Evolutionary conservation across 2,797 vertebrate species (phyloP).

Genomic region (Malurus leucopterus): DNA sequence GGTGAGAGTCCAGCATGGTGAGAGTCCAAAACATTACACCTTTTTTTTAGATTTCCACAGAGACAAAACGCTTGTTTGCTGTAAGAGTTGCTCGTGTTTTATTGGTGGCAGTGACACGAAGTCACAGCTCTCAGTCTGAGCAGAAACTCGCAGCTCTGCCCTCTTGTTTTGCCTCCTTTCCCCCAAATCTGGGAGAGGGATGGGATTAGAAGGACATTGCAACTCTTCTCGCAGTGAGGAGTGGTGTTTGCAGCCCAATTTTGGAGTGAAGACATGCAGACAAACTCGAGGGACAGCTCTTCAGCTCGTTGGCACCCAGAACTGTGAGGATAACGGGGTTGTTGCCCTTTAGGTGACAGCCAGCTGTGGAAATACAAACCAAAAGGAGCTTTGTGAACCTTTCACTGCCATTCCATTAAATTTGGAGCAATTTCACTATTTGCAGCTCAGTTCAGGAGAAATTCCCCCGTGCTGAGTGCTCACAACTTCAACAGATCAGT

Average conservation of each 20-base stretch:
- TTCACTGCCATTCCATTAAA: not conserved
- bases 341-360: not conserved
- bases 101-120: not conserved
- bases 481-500: not conserved
- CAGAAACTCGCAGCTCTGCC: not conserved
- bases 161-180: not conserved
- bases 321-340: not conserved
- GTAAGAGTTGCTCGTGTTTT: not conserved
- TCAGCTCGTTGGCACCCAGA: accelerated
- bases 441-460: not conserved
- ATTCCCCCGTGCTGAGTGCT: not conserved
- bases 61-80: not conserved
- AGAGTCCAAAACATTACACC: not conserved
- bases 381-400: not conserved
- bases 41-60: not conserved
- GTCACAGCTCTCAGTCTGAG: not conserved
- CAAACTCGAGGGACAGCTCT: accelerated
- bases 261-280: not conserved
- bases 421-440: not conserved
- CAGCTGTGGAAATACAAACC: not conserved
- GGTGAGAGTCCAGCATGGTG: not conserved
- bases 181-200: not conserved
- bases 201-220: not conserved
- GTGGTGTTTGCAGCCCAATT: not conserved
- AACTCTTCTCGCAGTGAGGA: not conserved